Evolutionary conservation across 2,113 vertebrate genomes (phyloP).

Genomic region (Phylloscopus trochiloides): DNA sequence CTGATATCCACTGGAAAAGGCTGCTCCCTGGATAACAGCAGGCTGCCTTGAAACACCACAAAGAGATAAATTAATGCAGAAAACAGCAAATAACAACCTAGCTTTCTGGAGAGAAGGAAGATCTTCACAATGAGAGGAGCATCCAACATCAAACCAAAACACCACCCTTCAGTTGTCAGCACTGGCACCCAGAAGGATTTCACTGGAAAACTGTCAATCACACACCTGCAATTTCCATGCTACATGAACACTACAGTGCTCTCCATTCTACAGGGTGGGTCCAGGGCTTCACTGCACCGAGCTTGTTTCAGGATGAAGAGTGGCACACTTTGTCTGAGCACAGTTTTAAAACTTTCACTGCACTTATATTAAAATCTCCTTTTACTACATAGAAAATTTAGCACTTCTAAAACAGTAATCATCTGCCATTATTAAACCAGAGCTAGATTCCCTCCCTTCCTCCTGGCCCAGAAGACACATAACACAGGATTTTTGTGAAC

Average conservation of each 20-base stretch:
- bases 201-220: background rate
- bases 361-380: background rate
- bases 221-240: background rate
- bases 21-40: background rate
- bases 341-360: background rate
- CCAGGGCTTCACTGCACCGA: background rate
- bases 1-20: background rate
- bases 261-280: background rate
- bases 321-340: background rate
- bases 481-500: background rate
- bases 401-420: background rate
- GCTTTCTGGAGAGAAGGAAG: background rate
- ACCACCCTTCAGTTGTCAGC: background rate
- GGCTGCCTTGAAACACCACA: background rate
- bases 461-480: background rate
- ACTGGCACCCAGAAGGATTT: background rate
- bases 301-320: background rate
- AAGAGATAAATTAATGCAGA: background rate
- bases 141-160: background rate
- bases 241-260: background rate
- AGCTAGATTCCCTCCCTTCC: background rate
- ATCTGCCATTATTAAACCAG: background rate
- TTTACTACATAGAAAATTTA: background rate
- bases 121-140: rapidly evolving
- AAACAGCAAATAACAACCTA: background rate